A percentile compares a stretch with the other conserved stretches of the same genome.
Evolutionary conservation across 2,113 vertebrate genomes (phyloP).

Genomic region (Dasyornis broadbenti): DNA sequence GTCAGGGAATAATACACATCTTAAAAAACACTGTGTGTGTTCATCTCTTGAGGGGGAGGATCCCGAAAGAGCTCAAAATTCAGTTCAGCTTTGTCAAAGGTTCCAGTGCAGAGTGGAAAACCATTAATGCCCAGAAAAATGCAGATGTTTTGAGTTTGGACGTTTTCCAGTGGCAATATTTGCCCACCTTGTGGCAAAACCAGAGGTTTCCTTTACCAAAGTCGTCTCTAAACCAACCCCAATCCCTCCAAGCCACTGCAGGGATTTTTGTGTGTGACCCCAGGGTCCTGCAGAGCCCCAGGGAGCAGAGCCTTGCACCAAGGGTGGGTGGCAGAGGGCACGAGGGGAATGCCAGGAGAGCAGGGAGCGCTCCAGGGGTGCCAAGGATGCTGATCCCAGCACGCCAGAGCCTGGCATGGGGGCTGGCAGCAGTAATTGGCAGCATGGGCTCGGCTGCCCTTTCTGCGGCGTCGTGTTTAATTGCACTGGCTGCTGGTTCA

Average conservation of each 20-base stretch:
- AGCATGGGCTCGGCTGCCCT: neutral
- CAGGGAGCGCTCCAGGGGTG: neutral
- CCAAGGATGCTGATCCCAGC: neutral
- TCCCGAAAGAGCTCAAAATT: neutral
- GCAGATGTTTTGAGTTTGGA: neutral
- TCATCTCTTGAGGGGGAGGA: neutral
- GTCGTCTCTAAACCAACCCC: neutral
- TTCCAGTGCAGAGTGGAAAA: rapidly evolving
- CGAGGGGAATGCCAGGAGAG: rapidly evolving
- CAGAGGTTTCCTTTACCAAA: neutral
- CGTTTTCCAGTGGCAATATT: neutral
- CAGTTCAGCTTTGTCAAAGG: neutral
- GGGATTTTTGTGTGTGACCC: rapidly evolving
- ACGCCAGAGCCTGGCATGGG: rapidly evolving
- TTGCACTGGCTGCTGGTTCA: slow-evolving; percentile 38
- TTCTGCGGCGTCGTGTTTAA: slow-evolving; percentile 18
- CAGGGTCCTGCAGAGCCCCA: neutral
- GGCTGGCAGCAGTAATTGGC: neutral
- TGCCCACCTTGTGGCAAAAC: neutral
- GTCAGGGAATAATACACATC: rapidly evolving
- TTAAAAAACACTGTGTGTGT: rapidly evolving
- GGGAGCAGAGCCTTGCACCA: neutral
- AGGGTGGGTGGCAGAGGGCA: neutral
- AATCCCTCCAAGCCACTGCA: rapidly evolving
- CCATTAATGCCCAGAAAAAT: neutral